A percentile compares a stretch with the other conserved stretches of the same genome.
Evolutionary conservation across 2,888 invertebrate genomes (phyloP).

Genomic region (Pegoplata infirma): DNA sequence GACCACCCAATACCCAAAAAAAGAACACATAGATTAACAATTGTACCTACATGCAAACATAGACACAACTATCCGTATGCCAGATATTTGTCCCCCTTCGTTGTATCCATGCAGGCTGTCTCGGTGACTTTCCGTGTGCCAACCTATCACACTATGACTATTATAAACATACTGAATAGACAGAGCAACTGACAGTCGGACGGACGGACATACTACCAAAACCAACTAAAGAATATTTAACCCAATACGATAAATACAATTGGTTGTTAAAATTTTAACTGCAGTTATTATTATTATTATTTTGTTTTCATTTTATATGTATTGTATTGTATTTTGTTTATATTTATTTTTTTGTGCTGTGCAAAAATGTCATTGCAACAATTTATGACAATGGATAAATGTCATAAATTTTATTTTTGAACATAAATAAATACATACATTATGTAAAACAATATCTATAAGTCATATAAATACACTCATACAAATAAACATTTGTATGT

Average conservation of each 20-base stretch:
- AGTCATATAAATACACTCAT: constrained; percentile 47
- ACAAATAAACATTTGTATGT: constrained; percentile 3
- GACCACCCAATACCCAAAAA: constrained; percentile 46
- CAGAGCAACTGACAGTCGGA: constrained; percentile 37
- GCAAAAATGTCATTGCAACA: constrained; percentile 65
- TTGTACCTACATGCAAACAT: constrained; percentile 19
- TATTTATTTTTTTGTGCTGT: constrained; percentile 19
- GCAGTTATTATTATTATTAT: constrained; percentile 47
- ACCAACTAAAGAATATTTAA: constrained; percentile 55
- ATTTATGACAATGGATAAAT: constrained; percentile 67
- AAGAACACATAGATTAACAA: neutral
- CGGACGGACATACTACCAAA: too few species aligned
- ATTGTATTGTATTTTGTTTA: constrained; percentile 8
- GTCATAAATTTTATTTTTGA: constrained; percentile 65
- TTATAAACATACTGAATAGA: constrained; percentile 51
- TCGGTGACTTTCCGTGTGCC: constrained; percentile 20
- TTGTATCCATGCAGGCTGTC: neutral
- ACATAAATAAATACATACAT: constrained; percentile 62
- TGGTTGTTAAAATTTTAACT: constrained; percentile 62
- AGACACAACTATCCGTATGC: constrained; percentile 14
- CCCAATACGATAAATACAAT: constrained; percentile 57
- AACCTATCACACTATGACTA: constrained; percentile 49
- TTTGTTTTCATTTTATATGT: constrained; percentile 24
- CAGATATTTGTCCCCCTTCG: neutral
- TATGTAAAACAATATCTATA: constrained; percentile 62